Conservation (phyloP, 2,888 invertebrate genomes). For the Spisula solida region DNA sequence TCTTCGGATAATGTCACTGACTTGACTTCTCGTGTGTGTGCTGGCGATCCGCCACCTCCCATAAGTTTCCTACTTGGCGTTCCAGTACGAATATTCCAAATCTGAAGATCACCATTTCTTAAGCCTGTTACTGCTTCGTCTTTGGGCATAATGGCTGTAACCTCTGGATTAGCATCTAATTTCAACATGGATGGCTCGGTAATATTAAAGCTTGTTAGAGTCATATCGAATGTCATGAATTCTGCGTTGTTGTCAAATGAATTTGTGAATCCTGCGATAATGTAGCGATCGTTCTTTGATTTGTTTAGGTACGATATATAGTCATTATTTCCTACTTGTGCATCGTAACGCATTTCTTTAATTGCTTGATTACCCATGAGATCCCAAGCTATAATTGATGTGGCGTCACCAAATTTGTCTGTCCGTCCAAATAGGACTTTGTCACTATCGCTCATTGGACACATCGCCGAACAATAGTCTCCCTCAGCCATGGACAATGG, state of each 20-base stretch:
- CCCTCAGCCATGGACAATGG: constrained; percentile 86
- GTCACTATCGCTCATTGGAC: constrained; percentile 86
- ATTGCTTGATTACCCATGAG: constrained; percentile 86
- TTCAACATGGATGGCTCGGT: constrained; percentile 85
- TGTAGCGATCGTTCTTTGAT: constrained; percentile 85
- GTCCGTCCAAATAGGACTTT: constrained; percentile 86
- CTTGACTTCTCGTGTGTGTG: constrained; percentile 86
- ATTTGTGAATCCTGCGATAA: constrained; percentile 87
- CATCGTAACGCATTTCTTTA: constrained; percentile 85
- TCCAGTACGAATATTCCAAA: constrained; percentile 87
- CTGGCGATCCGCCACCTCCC: constrained; percentile 80
- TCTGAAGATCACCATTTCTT: constrained; percentile 86
- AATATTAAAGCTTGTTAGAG: constrained; percentile 81
- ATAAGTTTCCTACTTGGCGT: constrained; percentile 85
- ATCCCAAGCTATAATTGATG: constrained; percentile 87
- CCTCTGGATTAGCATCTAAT: constrained; percentile 86
- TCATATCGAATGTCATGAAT: constrained; percentile 87
- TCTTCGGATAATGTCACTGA: constrained; percentile 85
- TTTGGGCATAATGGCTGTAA: constrained; percentile 85
- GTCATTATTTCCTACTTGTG: constrained; percentile 86
- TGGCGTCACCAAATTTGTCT: constrained; percentile 86
- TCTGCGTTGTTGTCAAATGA: constrained; percentile 86
- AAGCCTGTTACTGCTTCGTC: constrained; percentile 87
- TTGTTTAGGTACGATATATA: constrained; percentile 85
- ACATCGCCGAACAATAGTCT: constrained; percentile 86